Base-by-base conservation (phyloP, 2,797 vertebrate genomes). In the Rhynchotus rufescens region DNA sequence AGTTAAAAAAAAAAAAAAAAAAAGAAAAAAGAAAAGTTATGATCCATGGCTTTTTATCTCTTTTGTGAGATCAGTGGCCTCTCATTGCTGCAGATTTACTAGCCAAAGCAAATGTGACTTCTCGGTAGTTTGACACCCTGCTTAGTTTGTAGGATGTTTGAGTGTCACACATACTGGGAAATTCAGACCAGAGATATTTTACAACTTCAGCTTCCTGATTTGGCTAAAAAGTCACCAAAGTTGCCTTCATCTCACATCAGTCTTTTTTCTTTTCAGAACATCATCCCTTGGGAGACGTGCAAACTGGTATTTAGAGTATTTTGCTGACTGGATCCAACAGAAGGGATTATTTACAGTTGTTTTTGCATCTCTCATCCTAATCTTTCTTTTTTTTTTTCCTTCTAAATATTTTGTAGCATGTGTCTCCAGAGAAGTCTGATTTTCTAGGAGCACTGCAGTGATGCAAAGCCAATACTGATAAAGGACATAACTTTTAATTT, bases 311-410 rank as follows among this genome's bases (percentile, higher is more conserved):
- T 80, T 68, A 60, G 26, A 86, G 34, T 49, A 38, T 89, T 83
- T 86, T 78, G 23, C 47, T 11, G 64, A 38, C 44, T 86, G 86
- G 68, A 40, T 88, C 42, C 28, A 67, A 59, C 13, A 57, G 42
- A 91, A 72, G 8, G 20, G 40, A 61, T 77, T 90, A 51, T 80
- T 94, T 95, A 90, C 36, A 45, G 49, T 68, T 83, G 28, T 28
- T 82, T 80, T 86, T 80, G 17, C 40, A 84, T 88, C 89, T 86
- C 94, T 83, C 62, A 65, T 91, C 85, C 74, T 80, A 3, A 34
- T 66, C 57, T 42, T 21, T 80, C 81, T 89, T 25, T 7, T 49
- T 25, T 7, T 49, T 84, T 76, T 76, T 62, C 32, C 25, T 20
- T 88, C 66, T 84, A 59, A 92, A 80, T 13, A 15, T 78, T 89